Evolutionary conservation across 2,113 vertebrate genomes (phyloP).

Genomic region (Donacobius atricapilla): DNA sequence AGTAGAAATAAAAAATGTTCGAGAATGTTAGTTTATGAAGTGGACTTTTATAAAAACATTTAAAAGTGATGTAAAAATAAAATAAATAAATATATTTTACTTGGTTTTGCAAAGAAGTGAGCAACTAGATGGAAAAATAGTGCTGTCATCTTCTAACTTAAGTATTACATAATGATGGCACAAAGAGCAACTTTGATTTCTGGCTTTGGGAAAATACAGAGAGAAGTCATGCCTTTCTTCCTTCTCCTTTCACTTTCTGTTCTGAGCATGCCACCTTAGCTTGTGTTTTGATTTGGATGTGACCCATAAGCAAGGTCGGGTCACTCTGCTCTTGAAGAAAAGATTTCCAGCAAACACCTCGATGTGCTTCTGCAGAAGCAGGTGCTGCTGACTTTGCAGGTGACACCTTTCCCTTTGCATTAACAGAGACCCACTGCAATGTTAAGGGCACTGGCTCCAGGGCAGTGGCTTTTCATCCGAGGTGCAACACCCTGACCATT

Average conservation of each 20-base stretch:
- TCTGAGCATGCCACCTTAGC: neutral
- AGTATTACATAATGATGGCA: neutral
- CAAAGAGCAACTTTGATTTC: neutral
- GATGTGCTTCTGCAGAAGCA: neutral
- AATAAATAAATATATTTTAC: neutral
- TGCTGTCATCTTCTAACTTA: neutral
- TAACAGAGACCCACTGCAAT: neutral
- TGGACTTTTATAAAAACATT: neutral
- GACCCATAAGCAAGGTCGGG: neutral
- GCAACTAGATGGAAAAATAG: neutral
- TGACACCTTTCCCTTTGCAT: neutral
- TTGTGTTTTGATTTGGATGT: neutral
- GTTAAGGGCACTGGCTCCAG: neutral
- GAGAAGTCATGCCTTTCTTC: neutral
- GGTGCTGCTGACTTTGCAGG: neutral
- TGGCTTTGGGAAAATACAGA: neutral
- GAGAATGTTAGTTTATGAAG: neutral
- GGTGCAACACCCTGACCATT: neutral
- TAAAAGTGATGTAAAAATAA: neutral
- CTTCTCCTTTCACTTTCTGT: constrained; percentile 11
- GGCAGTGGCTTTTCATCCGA: neutral
- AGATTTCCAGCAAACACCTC: neutral
- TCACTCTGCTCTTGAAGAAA: neutral
- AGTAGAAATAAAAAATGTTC: neutral
- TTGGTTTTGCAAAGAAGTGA: neutral